phyloP scores from a whole-genome alignment of 2,888 invertebrate species.

The Lasiommata megera region DNA sequence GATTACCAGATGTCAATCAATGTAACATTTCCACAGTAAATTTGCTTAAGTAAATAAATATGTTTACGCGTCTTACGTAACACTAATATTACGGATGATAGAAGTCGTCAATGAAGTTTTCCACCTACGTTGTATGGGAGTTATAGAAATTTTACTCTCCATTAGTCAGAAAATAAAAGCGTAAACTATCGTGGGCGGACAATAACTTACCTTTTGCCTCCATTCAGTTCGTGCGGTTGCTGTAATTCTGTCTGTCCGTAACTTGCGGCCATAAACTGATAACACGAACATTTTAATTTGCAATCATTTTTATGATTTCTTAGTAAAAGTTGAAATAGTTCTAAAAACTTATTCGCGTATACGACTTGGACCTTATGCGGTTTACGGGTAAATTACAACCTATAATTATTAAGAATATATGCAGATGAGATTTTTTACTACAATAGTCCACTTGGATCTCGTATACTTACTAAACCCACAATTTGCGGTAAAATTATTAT shows the following conservation, averaged over 20 bases:
- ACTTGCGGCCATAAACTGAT: not conserved
- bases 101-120: conserved; percentile 5
- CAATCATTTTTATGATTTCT: no score
- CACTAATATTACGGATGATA: not conserved
- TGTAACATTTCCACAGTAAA: not conserved
- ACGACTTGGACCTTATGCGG: no score
- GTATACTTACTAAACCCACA: no score
- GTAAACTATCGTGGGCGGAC: conserved; percentile 21
- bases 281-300: not conserved
- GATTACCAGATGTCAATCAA: not conserved
- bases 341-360: no score
- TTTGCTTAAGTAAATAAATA: not conserved
- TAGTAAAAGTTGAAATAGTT: no score
- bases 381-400: no score
- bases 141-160: conserved; percentile 17
- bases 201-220: conserved; percentile 15
- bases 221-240: conserved; percentile 2
- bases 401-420: no score
- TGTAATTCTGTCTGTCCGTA: conserved; percentile 38
- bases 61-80: not conserved
- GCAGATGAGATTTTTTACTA: no score
- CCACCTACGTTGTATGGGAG: conserved; percentile 3
- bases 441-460: no score
- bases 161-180: conserved; percentile 11
- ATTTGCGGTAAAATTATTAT: no score